Base-by-base conservation (phyloP, 2,797 vertebrate species). In the Poecilia velifera region DNA sequence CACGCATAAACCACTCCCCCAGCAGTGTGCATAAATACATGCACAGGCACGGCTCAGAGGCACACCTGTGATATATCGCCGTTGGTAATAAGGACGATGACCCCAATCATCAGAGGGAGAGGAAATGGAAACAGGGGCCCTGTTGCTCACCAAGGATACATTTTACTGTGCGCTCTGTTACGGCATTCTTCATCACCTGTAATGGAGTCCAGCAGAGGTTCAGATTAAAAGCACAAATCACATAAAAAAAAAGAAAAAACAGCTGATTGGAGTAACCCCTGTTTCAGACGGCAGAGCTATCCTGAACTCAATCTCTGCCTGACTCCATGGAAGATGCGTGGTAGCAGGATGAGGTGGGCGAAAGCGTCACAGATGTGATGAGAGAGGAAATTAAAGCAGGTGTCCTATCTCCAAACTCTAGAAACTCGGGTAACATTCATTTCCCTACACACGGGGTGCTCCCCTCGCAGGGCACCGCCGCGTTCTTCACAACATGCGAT, bases 191-290 rank as follows among this genome's bases (percentile, higher is more conserved):
- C 90, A 92, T 88, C 86, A 83, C 87, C 85, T 82, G 22, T 89
- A 89, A 92, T 89, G 64, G 88, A 91, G 89, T 92, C 89, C 76
- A n/a, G 83, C 71, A 25, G 43, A 70, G 83, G 81, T 22, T 79
- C 84, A 89, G 86, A 93, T 92, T 92, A 93, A 88, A 91, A 86
- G 89, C 81, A 89, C 90, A 93, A 94, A 91, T 93, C 89, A 93
- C 85, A 80, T 76, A 78, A 88, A 84, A 22, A 53, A 51, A 55
- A 83, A 46, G 6, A 49, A 51, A 55, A 83, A 88, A 84, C 34
- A 59, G 86, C 82, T 86, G 81, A 74, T 72, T 84, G 62, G 73
- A 76, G 76, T 86, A 80, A 90, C 89, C 90, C 88, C 82, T 68
- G 75, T 84, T 75, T 73, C 55, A 36, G 74, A 57, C 5, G 36